Conservation (phyloP, 2,113 vertebrate genomes). For the Gallinago paraguaiae region DNA sequence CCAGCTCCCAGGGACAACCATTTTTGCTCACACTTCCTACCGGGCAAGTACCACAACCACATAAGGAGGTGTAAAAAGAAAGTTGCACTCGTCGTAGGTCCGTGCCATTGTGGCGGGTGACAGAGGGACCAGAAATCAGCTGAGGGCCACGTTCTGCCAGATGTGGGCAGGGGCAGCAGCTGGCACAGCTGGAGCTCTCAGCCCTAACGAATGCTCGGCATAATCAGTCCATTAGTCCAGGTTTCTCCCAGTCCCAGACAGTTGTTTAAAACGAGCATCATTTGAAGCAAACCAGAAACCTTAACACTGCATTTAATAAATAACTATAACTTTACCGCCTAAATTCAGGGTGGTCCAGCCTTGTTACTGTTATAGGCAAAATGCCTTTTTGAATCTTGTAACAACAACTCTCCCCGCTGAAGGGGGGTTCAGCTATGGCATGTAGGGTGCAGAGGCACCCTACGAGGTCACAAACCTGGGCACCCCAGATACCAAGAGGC, state of each 20-base stretch:
- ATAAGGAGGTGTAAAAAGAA: neutral
- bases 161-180: neutral
- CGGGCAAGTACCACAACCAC: neutral
- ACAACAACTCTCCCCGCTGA: neutral
- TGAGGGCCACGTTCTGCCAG: neutral
- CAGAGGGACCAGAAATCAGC: neutral
- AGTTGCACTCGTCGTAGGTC: accelerated
- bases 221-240: conserved; percentile 18
- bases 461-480: neutral
- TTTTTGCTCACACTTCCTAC: accelerated
- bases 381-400: neutral
- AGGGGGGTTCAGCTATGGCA: neutral
- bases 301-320: conserved; percentile 10
- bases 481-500: neutral
- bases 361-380: neutral
- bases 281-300: conserved; percentile 47
- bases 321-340: neutral
- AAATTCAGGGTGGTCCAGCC: conserved; percentile 8
- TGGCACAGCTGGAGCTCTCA: neutral
- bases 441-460: accelerated
- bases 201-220: neutral
- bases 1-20: neutral
- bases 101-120: accelerated
- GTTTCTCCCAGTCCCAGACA: conserved; percentile 4
- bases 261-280: conserved; percentile 50